Conservation (phyloP, 2,888 invertebrate species). For the Pilophorus perplexus region DNA sequence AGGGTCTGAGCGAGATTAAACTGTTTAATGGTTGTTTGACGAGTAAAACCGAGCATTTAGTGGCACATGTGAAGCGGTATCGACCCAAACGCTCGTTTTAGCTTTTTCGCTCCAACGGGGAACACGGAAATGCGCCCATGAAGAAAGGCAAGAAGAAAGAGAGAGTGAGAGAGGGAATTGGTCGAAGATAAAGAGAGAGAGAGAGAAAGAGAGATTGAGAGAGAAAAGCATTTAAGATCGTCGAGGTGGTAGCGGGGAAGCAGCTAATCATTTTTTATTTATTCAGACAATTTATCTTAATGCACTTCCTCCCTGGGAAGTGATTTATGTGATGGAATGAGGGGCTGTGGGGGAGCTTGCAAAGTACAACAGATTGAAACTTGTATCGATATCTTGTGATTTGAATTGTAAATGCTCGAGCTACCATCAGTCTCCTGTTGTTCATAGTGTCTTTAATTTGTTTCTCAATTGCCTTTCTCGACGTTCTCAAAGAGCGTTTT, state of each 20-base stretch:
- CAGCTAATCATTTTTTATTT: conserved; percentile 28
- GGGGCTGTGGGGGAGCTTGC: conserved; percentile 5
- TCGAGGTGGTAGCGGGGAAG: background rate
- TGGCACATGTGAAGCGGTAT: too few relatives aligned
- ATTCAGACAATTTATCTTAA: conserved; percentile 39
- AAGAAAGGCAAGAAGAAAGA: conserved; percentile 2
- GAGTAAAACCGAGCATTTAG: too few relatives aligned
- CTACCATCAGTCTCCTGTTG: conserved; percentile 36
- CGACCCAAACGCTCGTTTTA: too few relatives aligned
- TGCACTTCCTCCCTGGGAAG: conserved; percentile 36
- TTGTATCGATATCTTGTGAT: conserved; percentile 38
- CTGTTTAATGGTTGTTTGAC: too few relatives aligned
- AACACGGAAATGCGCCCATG: background rate
- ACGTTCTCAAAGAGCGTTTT: background rate
- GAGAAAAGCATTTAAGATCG: background rate
- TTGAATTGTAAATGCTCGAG: conserved; percentile 32
- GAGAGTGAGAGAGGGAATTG: background rate
- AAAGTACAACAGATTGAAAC: conserved; percentile 40
- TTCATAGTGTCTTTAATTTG: conserved; percentile 34
- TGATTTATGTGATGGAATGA: conserved; percentile 37
- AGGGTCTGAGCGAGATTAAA: too few relatives aligned
- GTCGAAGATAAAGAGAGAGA: too few relatives aligned
- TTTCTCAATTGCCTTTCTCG: conserved; percentile 7
- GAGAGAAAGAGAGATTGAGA: background rate
- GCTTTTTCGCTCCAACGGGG: too few relatives aligned